Conservation (phyloP, 53 echinoderm and acorn worm species). For the Apostichopus leukothele region DNA sequence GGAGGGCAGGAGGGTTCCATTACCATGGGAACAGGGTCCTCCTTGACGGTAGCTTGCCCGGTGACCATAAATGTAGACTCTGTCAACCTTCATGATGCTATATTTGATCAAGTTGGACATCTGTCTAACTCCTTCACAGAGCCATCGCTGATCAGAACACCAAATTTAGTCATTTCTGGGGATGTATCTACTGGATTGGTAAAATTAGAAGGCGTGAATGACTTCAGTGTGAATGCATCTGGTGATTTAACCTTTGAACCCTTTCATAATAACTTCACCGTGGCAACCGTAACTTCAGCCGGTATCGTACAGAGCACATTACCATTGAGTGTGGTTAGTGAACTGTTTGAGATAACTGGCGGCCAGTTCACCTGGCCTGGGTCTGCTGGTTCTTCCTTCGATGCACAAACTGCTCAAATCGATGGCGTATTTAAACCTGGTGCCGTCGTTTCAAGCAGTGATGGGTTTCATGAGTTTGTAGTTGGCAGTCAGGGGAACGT, state of each 20-base stretch:
- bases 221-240: neutral
- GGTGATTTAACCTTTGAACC: constrained; percentile 17
- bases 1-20: constrained; percentile 30
- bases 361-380: constrained; percentile 72
- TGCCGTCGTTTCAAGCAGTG: constrained; percentile 41
- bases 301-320: constrained; percentile 59
- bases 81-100: constrained; percentile 53
- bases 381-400: constrained; percentile 41
- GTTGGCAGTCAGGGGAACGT: constrained; percentile 56
- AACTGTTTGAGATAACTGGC: constrained; percentile 43
- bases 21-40: constrained; percentile 55
- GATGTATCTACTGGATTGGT: constrained; percentile 52
- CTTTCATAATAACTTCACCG: constrained; percentile 35
- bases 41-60: constrained; percentile 61
- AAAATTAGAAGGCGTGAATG: constrained; percentile 36
- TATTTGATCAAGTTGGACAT: constrained; percentile 56
- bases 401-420: constrained; percentile 52
- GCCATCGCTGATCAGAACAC: constrained; percentile 51
- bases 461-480: constrained; percentile 47
- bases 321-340: constrained; percentile 53
- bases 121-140: constrained; percentile 37
- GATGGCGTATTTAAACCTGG: constrained; percentile 71
- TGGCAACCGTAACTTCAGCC: constrained; percentile 22
- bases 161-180: constrained; percentile 57
- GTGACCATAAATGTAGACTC: constrained; percentile 46